These are phyloP conservation scores for Eriosoma lanigerum DNA, from an alignment of 1,140 invertebrate genomes.

Conservation along the genomic window DNA sequence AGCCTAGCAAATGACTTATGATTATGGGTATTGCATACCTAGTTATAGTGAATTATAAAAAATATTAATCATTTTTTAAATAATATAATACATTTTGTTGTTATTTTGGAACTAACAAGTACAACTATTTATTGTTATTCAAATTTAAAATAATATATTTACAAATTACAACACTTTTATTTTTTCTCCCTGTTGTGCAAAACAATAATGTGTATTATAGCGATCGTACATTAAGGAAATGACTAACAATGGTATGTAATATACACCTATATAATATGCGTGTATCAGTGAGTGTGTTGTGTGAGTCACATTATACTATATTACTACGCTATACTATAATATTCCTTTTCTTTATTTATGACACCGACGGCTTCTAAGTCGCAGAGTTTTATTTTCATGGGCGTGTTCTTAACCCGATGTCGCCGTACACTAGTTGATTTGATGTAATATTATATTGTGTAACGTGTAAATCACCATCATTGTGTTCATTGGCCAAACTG, in stretches of 20 bases:
- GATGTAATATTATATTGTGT: background rate
- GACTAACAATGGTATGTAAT: background rate
- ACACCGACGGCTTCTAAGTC: background rate
- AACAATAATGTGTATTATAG: background rate
- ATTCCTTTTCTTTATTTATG: background rate
- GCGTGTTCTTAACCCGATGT: slow-evolving; percentile 13
- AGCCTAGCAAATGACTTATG: slow-evolving; percentile 16
- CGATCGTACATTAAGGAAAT: background rate
- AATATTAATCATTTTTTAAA: slow-evolving; percentile 11
- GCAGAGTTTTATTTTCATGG: slow-evolving; percentile 5
- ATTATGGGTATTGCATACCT: no score
- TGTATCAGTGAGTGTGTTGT: no score
- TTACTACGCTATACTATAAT: background rate
- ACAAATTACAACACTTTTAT: background rate
- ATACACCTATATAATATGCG: background rate
- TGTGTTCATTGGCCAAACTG: background rate
- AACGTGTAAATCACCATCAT: background rate
- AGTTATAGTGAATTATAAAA: no score
- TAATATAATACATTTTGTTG: background rate
- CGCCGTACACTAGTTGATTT: background rate
- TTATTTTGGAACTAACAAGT: background rate
- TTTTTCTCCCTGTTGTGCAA: background rate
- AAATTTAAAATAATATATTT: background rate
- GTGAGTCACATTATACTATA: no score
- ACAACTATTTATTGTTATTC: background rate